Conservation (phyloP, 1,140 invertebrate genomes). For the Eufriesea mexicana region DNA sequence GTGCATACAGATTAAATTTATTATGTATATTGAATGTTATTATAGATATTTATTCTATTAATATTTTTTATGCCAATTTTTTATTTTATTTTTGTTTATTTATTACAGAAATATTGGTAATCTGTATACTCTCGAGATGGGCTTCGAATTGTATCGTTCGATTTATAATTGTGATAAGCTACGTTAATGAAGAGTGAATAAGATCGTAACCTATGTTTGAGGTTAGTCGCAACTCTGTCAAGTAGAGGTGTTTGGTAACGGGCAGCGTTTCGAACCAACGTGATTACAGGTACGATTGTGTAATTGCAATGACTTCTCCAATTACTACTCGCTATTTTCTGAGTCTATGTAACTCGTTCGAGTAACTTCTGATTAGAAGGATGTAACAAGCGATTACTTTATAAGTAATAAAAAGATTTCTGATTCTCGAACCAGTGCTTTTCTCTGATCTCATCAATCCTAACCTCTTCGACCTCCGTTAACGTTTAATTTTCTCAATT, state of each 20-base stretch:
- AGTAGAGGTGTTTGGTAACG: constrained; percentile 15
- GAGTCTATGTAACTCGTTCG: constrained; percentile 45
- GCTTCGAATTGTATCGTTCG: no score
- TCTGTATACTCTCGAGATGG: no score
- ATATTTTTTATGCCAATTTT: no score
- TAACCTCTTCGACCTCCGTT: no score
- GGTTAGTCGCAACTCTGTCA: not conserved
- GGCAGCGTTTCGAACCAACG: constrained; percentile 20
- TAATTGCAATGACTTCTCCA: constrained; percentile 35
- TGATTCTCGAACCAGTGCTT: constrained; percentile 26
- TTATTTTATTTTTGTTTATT: no score
- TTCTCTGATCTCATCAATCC: not conserved
- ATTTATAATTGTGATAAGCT: not conserved
- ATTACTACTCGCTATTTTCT: constrained; percentile 46
- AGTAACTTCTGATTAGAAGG: constrained; percentile 51
- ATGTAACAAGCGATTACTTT: constrained; percentile 52
- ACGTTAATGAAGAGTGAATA: not conserved
- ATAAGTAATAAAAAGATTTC: constrained; percentile 53
- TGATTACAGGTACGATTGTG: constrained; percentile 32
- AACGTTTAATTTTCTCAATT: no score
- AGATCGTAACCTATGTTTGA: not conserved
- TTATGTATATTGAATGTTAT: not conserved
- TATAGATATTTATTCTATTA: not conserved
- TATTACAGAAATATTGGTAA: no score
- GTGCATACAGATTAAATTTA: not conserved